Evolutionary conservation across 2,797 vertebrate genomes (phyloP), one percentile per base, ranked within the genome.

Genomic region (Anabas testudineus): DNA sequence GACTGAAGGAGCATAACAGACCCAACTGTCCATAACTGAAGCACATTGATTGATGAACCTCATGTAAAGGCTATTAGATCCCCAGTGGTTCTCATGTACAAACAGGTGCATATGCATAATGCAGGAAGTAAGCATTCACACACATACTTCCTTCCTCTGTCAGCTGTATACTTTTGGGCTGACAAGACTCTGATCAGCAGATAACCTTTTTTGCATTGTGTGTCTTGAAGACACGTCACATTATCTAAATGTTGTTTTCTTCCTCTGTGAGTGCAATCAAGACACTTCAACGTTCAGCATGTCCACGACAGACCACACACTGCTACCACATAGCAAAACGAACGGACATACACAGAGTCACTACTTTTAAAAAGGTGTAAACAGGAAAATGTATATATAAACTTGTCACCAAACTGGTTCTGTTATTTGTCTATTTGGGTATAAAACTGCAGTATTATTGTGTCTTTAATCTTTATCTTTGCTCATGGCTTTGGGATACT

Each of bases 191-290:
- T 46, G 74, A 74, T 81, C 61, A 82, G 32, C 68, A 54, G 5
- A 18, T 74, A 77, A 82, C 69, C 68, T 90, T 84, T 80, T n/a
- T 52, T 12, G 51, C 49, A 65, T 10, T 10, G 32, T 6, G 22
- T 55, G 45, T 66, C 28, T 26, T 1, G 1, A 60, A 69, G 26
- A 55, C 54, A 12, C 19, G 54, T 53, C 6, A 10, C 10, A 26
- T 57, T n/a, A 26, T 56, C 9, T 15, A 48, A 39, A 42, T 21
- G 21, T 47, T 42, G 36, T 55, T 39, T 42, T 45, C 21, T 3
- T 36, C 34, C 34, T 36, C 10, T 36, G 34, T 12, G 12, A 36
- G 34, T 36, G 39, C 53, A 26, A 54, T 41, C 36, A n/a, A 39
- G 15, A 41, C 26, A 9, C 26, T 18, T 45, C 21, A 46, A 36